Evolutionary conservation across 1,140 invertebrate species (phyloP), one percentile per base, ranked within the genome.

Genomic region (Drosophila obscura): DNA sequence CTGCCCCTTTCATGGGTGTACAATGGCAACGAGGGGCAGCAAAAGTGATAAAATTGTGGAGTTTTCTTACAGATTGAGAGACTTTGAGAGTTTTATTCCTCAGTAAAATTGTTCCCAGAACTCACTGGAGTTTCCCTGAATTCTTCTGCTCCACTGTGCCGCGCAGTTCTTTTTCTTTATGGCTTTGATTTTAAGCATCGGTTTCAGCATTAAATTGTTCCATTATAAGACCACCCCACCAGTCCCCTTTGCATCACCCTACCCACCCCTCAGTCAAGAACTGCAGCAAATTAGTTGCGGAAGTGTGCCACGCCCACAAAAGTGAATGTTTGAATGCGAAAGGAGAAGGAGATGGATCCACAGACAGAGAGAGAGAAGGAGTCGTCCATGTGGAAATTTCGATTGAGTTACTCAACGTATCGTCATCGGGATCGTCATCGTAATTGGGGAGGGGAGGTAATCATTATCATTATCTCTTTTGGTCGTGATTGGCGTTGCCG

Each of bases 171-270:
- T 46, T 77, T 77, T 9, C 31, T 71, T 77, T 80, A 72, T 78
- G 66, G 58, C 71, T 73, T 79, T 76, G 78, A 80, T 83, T 88
- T 87, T 88, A 88, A 87, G 81, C 83, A 83, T 80, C 75, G 75
- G 72, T 79, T 87, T 79, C 82, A 79, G 62, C 82, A 87, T 87
- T 87, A 87, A 87, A 87, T 88, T 88, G 82, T 82, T 88, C 75
- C 80, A 87, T 87, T 87, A 82, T 79, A 69, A 35, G 66, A 69
- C 66, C 69, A 76, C 71, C 73, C n/a, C 63, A 39, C 61, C 75
- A 68, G 58, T 19, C 43, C 19, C 13, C 19, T 19, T 19, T 19
- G 19, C 52, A 35, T 52, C 58, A 60, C 71, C 49, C 63, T 11
- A 4, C 5, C n/a, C 46, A 24, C 58, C 50, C 19, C 22, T 49